phyloP scores from a whole-genome alignment of 53 echinoderm and acorn worm species.

The Zoroaster sp. region DNA sequence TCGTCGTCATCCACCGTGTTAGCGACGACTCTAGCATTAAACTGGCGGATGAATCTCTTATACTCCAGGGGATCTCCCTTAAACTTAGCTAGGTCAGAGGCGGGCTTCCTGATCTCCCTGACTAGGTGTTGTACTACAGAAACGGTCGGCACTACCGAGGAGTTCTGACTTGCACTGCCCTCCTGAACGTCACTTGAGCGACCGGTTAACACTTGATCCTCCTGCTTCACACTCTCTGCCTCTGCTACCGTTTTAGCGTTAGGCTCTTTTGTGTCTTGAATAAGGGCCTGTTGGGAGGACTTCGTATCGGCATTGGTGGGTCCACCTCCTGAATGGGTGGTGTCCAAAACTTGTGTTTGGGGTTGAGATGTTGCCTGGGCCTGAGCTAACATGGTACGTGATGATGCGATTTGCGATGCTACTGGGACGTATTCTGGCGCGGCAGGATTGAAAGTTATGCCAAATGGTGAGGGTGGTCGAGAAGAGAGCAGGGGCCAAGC shows the following conservation, averaged over 20 bases:
- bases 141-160: background rate
- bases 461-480: background rate
- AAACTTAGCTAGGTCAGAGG: slow-evolving; percentile 10
- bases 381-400: too few relatives aligned
- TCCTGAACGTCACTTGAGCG: too few relatives aligned
- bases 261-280: background rate
- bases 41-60: slow-evolving; percentile 31
- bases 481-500: background rate
- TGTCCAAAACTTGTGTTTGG: background rate
- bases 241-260: background rate
- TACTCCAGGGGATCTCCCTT: slow-evolving; percentile 39
- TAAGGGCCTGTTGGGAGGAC: background rate
- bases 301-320: background rate
- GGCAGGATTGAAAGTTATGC: background rate
- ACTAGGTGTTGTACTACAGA: background rate
- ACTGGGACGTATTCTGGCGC: background rate
- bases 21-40: slow-evolving; percentile 36
- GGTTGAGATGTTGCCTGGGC: too few relatives aligned
- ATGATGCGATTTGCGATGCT: too few relatives aligned
- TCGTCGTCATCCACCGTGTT: slow-evolving; percentile 49
- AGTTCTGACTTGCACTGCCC: too few relatives aligned
- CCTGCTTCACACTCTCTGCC: background rate
- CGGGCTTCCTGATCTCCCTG: slow-evolving; percentile 31
- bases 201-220: background rate
- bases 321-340: background rate